phyloP scores from a whole-genome alignment of 2,797 vertebrate species.

The Anniella stebbinsi region DNA sequence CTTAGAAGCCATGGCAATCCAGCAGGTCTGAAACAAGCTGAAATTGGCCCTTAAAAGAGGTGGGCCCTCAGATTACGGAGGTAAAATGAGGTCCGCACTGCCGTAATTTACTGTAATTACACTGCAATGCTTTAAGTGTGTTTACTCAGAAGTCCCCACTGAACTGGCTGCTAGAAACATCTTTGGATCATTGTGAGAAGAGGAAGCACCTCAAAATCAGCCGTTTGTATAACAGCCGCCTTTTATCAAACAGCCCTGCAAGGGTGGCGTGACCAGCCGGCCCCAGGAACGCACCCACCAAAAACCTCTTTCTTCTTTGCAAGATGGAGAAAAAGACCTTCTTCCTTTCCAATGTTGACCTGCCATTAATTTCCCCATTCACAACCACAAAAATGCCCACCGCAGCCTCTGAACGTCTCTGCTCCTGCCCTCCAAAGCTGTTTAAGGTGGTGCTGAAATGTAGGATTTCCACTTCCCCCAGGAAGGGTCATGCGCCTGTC shows the following conservation, averaged over 20 bases:
- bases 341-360: constrained; percentile 40
- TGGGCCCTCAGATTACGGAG: neutral
- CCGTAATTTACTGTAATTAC: neutral
- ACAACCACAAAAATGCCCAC: constrained; percentile 42
- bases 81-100: neutral
- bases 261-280: neutral
- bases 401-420: neutral
- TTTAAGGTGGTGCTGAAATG: constrained; percentile 18
- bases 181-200: neutral
- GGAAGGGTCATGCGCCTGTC: constrained; percentile 41
- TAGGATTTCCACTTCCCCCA: constrained; percentile 24
- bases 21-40: neutral
- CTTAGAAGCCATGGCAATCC: neutral
- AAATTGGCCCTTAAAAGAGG: too few species aligned
- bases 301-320: constrained; percentile 24
- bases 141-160: neutral
- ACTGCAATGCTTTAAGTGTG: neutral
- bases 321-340: constrained; percentile 22
- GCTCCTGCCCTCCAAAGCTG: constrained; percentile 10
- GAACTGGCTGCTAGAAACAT: neutral
- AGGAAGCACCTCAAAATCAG: too few species aligned
- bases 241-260: constrained; percentile 22
- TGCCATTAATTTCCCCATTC: constrained; percentile 52
- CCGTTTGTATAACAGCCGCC: constrained; percentile 49
- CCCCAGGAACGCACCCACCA: constrained; percentile 14